Conservation (phyloP, 2,113 vertebrate genomes). For the Peromyscus californicus region DNA sequence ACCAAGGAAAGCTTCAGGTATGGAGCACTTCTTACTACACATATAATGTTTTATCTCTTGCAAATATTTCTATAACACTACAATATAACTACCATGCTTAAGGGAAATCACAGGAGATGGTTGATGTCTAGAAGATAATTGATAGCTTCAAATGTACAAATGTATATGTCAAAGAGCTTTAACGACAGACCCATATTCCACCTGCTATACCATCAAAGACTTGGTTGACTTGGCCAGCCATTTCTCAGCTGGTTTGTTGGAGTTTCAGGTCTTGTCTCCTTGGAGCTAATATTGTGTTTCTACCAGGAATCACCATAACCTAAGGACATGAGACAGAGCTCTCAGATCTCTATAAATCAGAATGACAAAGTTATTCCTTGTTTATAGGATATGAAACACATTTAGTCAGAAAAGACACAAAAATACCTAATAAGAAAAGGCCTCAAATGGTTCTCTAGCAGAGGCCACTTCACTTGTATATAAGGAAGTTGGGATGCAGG, state of each 20-base stretch:
- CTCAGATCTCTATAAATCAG: neutral
- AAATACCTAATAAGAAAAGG: neutral
- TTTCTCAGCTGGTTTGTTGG: neutral
- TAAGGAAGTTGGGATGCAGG: neutral
- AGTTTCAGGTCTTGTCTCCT: neutral
- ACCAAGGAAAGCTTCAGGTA: neutral
- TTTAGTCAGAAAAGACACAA: neutral
- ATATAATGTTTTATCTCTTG: neutral
- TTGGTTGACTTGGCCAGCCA: neutral
- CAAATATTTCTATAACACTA: neutral
- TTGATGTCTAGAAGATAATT: neutral
- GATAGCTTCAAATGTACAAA: neutral
- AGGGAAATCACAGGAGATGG: neutral
- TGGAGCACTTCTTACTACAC: neutral
- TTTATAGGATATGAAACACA: neutral
- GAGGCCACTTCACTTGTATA: accelerated
- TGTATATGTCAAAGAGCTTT: neutral
- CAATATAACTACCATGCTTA: neutral
- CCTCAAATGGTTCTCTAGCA: neutral
- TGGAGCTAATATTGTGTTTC: neutral
- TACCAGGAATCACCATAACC: neutral
- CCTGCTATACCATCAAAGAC: neutral
- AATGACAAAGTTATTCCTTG: neutral
- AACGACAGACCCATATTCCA: neutral
- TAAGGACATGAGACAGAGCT: accelerated